These are phyloP conservation scores for Xerus inauris DNA, from an alignment of 2,113 vertebrate species.

Conservation along the genomic window DNA sequence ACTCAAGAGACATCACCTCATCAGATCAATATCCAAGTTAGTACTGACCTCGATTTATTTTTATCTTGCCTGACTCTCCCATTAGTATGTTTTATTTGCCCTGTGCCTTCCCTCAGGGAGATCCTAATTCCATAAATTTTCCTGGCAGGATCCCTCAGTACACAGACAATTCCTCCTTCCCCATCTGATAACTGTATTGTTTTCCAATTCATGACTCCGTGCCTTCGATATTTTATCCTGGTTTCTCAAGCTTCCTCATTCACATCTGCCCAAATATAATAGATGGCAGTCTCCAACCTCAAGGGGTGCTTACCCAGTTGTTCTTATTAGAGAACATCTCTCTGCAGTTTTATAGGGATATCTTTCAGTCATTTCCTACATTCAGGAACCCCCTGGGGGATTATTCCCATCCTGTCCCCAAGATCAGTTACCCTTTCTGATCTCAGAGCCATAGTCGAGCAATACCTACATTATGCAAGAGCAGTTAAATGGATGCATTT, in stretches of 20 bases:
- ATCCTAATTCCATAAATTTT: slow-evolving; percentile 37
- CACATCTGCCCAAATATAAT: slow-evolving; percentile 28
- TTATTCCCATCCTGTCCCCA: neutral
- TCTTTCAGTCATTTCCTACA: neutral
- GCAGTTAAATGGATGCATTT: neutral
- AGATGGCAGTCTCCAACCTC: neutral
- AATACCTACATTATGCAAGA: neutral
- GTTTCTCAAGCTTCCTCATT: neutral
- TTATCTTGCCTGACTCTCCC: neutral
- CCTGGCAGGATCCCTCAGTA: neutral
- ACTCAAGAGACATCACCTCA: slow-evolving; percentile 10
- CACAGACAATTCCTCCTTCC: neutral
- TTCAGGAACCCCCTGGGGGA: neutral
- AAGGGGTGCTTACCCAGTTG: neutral
- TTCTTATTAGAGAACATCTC: neutral
- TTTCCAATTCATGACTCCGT: neutral
- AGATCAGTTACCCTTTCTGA: neutral
- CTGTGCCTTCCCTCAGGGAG: neutral
- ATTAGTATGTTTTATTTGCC: neutral
- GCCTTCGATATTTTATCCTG: neutral
- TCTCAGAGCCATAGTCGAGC: neutral
- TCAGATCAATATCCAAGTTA: slow-evolving; percentile 39
- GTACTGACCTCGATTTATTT: slow-evolving; percentile 45
- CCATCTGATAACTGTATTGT: neutral
- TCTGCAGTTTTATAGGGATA: neutral